Conservation (phyloP, 2,113 vertebrate genomes). For the Pituophis catenifer region DNA sequence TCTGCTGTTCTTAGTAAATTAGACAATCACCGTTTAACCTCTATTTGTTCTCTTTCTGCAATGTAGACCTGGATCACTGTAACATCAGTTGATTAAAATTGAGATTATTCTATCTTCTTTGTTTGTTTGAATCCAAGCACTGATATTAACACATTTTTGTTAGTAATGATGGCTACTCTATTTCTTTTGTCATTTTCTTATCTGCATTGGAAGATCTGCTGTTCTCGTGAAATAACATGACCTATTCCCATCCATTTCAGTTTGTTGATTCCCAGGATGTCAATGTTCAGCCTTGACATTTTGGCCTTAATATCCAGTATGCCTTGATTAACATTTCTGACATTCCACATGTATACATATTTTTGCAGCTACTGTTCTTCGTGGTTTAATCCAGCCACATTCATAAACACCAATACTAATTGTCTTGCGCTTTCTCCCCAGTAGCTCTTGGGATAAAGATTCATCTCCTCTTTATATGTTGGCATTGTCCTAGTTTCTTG, state of each 20-base stretch:
- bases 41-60: neutral
- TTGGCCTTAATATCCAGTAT: neutral
- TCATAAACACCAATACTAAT: neutral
- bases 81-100: neutral
- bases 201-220: neutral
- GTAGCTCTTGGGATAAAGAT: neutral
- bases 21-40: neutral
- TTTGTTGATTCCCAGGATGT: neutral
- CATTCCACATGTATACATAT: neutral
- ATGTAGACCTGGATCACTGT: neutral
- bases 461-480: neutral
- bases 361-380: neutral
- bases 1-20: neutral
- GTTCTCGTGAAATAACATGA: neutral
- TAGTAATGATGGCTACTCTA: neutral
- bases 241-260: neutral
- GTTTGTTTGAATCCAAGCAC: neutral
- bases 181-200: neutral
- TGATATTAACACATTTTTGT: neutral
- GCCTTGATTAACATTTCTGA: neutral
- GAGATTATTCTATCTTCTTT: neutral
- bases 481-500: neutral
- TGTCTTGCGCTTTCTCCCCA: neutral
- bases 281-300: neutral
- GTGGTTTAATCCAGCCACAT: neutral